These are phyloP conservation scores for Bombus sylvicola DNA, from an alignment of 1,140 invertebrate genomes.

Conservation along the genomic window DNA sequence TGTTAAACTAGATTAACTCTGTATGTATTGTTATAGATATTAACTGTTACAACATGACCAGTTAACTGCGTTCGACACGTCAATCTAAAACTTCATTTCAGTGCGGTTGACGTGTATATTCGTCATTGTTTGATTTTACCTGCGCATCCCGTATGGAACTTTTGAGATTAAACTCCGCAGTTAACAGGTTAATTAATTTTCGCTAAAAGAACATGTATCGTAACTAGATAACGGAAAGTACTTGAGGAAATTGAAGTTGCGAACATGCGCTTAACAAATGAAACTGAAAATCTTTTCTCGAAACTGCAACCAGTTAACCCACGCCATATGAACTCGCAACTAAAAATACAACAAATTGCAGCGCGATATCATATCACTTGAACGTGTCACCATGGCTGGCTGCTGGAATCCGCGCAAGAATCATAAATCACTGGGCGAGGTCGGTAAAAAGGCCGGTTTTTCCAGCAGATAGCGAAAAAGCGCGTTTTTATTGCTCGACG, in stretches of 20 bases:
- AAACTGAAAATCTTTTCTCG: background rate
- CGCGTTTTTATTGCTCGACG: slow-evolving; percentile 7
- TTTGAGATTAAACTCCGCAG: no score
- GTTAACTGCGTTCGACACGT: no score
- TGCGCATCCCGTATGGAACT: no score
- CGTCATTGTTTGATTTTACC: no score
- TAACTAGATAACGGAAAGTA: background rate
- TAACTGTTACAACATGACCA: no score
- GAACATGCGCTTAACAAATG: background rate
- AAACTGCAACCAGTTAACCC: background rate
- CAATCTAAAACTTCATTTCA: no score
- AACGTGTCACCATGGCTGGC: background rate
- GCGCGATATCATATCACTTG: slow-evolving; percentile 35
- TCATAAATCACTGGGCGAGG: slow-evolving; percentile 24
- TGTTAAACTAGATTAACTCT: no score
- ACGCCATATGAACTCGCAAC: no score
- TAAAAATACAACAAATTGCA: slow-evolving; percentile 37
- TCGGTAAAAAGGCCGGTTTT: background rate
- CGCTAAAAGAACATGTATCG: no score
- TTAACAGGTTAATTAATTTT: no score
- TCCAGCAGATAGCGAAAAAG: background rate
- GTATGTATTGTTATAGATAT: no score
- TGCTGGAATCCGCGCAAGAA: background rate
- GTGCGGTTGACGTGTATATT: no score
- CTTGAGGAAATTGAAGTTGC: background rate